A percentile compares a stretch with the other conserved stretches of the same genome.
Evolutionary conservation across 2,888 invertebrate species (phyloP).

Genomic region (Andrena minutula): DNA sequence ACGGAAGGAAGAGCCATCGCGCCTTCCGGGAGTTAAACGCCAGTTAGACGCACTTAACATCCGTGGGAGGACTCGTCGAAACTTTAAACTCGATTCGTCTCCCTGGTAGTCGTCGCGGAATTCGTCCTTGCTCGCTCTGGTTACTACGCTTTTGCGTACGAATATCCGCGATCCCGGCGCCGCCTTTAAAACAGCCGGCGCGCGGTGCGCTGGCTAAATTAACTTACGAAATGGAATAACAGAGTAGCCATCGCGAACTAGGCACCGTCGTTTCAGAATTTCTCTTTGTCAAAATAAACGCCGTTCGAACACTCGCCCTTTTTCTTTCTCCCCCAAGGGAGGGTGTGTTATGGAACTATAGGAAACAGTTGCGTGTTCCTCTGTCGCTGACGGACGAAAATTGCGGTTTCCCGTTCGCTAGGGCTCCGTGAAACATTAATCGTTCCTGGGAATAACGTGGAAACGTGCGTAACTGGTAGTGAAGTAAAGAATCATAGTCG

Average conservation of each 20-base stretch:
- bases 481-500: conserved; percentile 35
- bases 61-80: conserved; percentile 73
- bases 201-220: conserved; percentile 9
- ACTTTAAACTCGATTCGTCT: conserved; percentile 77
- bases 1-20: conserved; percentile 74
- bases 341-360: conserved; percentile 11
- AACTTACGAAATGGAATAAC: background rate
- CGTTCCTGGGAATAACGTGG: conserved; percentile 19
- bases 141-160: conserved; percentile 24
- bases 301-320: background rate
- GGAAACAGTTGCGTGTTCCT: conserved; percentile 3
- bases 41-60: conserved; percentile 73
- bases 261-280: conserved; percentile 9
- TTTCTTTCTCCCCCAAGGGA: background rate
- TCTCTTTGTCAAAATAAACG: background rate
- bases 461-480: background rate
- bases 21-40: conserved; percentile 73
- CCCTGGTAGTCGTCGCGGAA: conserved; percentile 57
- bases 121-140: conserved; percentile 48
- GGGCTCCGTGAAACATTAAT: conserved; percentile 39
- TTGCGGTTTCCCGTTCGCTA: conserved; percentile 38
- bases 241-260: background rate
- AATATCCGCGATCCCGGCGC: background rate
- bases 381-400: conserved; percentile 64
- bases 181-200: background rate